A percentile compares a stretch with the other conserved stretches of the same genome.
Evolutionary conservation across 2,888 invertebrate genomes (phyloP).

Genomic region (Lasius platythorax): DNA sequence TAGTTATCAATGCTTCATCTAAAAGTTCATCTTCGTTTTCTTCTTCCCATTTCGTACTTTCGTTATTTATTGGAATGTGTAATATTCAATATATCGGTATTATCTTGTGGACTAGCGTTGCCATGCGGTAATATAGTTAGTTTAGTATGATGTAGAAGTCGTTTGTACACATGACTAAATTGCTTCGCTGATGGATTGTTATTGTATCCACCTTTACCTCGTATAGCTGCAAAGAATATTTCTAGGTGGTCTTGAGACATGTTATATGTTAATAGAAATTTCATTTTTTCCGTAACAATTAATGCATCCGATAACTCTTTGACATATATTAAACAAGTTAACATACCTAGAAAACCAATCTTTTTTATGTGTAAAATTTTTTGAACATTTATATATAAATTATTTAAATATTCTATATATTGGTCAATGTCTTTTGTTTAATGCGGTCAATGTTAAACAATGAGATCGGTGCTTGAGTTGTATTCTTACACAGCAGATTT

Average conservation of each 20-base stretch:
- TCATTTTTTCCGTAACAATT: neutral
- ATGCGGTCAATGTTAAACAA: too few relatives aligned
- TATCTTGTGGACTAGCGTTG: too few relatives aligned
- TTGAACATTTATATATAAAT: neutral
- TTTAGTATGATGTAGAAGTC: neutral
- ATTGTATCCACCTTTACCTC: slow-evolving; percentile 19
- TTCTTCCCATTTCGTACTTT: too few relatives aligned
- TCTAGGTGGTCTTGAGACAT: slow-evolving; percentile 25
- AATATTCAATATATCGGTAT: too few relatives aligned
- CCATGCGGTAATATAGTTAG: too few relatives aligned
- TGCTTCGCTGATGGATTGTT: slow-evolving; percentile 31
- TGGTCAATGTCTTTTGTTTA: too few relatives aligned
- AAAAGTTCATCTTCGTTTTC: too few relatives aligned
- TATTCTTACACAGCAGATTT: slow-evolving; percentile 29
- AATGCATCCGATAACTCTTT: neutral
- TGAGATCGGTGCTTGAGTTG: neutral
- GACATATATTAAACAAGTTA: slow-evolving; percentile 16
- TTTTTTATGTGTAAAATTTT: neutral
- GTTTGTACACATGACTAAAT: neutral
- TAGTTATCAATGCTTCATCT: too few relatives aligned
- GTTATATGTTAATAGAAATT: slow-evolving; percentile 18
- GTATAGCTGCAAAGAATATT: slow-evolving; percentile 16
- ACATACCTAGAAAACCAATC: slow-evolving; percentile 25
- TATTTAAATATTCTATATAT: neutral
- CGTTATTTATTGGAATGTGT: too few relatives aligned